Percentiles rank a stretch among this genome's conserved stretches.
phyloP scores from a whole-genome alignment of 1,140 invertebrate genomes.

The Cataglyphis hispanica region DNA sequence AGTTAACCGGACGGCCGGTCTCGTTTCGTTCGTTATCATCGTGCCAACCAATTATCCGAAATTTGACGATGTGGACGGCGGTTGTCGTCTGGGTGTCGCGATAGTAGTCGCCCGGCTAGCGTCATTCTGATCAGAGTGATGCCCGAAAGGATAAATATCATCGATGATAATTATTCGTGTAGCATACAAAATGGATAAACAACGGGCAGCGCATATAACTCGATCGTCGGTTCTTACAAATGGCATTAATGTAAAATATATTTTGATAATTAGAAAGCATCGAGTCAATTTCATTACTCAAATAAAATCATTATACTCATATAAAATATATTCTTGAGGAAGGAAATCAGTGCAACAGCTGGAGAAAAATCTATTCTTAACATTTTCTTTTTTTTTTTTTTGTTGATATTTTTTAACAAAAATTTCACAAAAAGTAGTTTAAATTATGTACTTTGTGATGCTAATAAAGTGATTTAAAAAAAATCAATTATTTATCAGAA shows the following conservation, averaged over 20 bases:
- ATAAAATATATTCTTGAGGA: not conserved
- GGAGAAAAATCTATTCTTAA: too few species aligned
- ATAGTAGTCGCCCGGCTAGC: slow-evolving; percentile 49
- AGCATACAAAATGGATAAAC: slow-evolving; percentile 13
- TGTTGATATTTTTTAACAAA: too few species aligned
- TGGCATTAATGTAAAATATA: slow-evolving; percentile 10
- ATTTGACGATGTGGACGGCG: slow-evolving; percentile 67
- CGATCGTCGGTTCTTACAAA: not conserved
- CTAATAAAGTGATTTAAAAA: too few species aligned
- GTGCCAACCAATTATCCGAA: slow-evolving; percentile 63
- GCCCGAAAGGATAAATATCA: slow-evolving; percentile 39
- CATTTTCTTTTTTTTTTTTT: too few species aligned
- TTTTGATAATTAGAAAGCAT: not conserved
- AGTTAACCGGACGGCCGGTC: slow-evolving; percentile 58
- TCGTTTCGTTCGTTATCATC: slow-evolving; percentile 66
- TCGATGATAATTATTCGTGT: slow-evolving; percentile 36
- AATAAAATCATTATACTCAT: too few species aligned
- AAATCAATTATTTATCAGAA: too few species aligned
- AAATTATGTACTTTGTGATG: too few species aligned
- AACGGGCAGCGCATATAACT: not conserved
- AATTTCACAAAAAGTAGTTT: too few species aligned
- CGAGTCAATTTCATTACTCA: not conserved
- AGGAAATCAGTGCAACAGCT: too few species aligned
- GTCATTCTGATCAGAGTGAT: slow-evolving; percentile 8
- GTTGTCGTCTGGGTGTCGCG: slow-evolving; percentile 64